Conservation (phyloP, 2,797 vertebrate genomes). For the Ctenopoma kingsleyae region DNA sequence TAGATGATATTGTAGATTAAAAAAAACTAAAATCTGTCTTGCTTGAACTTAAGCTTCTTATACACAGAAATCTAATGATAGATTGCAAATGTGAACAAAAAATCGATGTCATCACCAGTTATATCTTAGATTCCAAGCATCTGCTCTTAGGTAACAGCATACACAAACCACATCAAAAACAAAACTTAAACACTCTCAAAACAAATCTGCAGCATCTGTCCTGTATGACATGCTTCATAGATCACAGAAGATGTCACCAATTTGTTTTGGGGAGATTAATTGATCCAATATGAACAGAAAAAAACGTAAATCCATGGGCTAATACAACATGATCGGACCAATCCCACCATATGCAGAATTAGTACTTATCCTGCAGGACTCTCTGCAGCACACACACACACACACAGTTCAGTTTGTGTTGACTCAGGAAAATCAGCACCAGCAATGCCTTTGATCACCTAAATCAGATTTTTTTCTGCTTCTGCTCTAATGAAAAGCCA, state of each 20-base stretch:
- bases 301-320: background rate
- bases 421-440: constrained; percentile 43
- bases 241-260: constrained; percentile 5
- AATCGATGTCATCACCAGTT: background rate
- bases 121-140: constrained; percentile 1
- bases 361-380: background rate
- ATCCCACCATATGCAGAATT: background rate
- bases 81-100: constrained; percentile 6
- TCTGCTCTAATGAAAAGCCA: constrained; percentile 46
- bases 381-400: background rate
- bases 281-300: background rate
- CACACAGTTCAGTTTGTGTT: constrained; percentile 21
- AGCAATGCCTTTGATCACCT: constrained; percentile 39
- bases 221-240: constrained; percentile 2
- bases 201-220: constrained; percentile 22
- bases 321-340: background rate
- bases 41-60: background rate
- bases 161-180: constrained; percentile 14
- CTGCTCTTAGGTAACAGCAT: background rate
- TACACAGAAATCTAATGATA: background rate
- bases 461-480: constrained; percentile 53
- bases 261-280: constrained; percentile 5
- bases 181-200: constrained; percentile 1
- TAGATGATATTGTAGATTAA: too few relatives aligned
- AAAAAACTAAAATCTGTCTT: background rate